Percentiles rank a stretch among this genome's conserved stretches.
These are phyloP conservation scores for Leguminivora glycinivorella DNA, from an alignment of 1,140 invertebrate genomes.

Conservation along the genomic window DNA sequence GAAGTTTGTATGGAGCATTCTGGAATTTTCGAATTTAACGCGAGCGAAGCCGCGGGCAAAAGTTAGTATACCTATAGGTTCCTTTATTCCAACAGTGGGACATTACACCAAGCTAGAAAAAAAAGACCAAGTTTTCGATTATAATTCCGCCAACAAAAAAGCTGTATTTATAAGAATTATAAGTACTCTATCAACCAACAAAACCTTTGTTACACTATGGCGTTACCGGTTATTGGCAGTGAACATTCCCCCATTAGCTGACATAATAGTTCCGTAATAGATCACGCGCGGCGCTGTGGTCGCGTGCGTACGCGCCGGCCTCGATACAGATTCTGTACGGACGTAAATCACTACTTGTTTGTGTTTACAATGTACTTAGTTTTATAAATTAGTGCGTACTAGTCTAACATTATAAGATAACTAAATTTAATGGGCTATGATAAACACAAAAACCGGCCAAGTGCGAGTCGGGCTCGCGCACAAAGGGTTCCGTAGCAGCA, in stretches of 20 bases:
- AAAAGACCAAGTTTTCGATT: too few species aligned
- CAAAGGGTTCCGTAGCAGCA: too few species aligned
- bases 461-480: too few species aligned
- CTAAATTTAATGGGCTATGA: too few species aligned
- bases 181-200: background rate
- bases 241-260: background rate
- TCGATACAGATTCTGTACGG: background rate
- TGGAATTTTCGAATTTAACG: too few species aligned
- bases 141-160: background rate
- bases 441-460: too few species aligned
- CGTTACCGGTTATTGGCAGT: background rate
- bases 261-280: slow-evolving; percentile 10
- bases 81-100: too few species aligned
- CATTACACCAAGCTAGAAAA: too few species aligned
- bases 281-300: slow-evolving; percentile 10
- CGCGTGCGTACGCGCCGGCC: slow-evolving; percentile 7
- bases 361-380: background rate
- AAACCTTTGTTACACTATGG: background rate
- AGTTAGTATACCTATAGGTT: too few species aligned
- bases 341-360: background rate
- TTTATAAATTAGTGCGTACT: background rate
- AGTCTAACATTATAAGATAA: background rate
- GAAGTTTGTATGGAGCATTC: too few species aligned
- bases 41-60: too few species aligned
- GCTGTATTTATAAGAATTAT: background rate